Evolutionary conservation across 2,113 vertebrate genomes (phyloP).

Genomic region (Morone saxatilis): DNA sequence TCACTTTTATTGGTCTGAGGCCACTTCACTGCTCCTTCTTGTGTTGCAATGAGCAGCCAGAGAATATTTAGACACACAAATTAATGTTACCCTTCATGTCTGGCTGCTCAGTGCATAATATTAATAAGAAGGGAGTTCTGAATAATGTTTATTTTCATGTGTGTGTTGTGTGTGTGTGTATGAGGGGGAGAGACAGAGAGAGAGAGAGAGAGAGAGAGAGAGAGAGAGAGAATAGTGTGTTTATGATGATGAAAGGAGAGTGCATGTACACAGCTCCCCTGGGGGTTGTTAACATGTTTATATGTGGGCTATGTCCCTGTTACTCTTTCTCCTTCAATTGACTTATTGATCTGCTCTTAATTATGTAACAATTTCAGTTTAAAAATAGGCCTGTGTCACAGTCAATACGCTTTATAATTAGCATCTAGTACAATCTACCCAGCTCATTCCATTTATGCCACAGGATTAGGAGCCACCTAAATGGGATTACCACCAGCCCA

Average conservation of each 20-base stretch:
- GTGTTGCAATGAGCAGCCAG: conserved; percentile 10
- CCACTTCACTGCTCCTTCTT: conserved; percentile 21
- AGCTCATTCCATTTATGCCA: conserved; percentile 18
- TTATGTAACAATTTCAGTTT: conserved; percentile 75
- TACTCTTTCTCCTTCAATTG: conserved; percentile 66
- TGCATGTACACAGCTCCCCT: conserved; percentile 30
- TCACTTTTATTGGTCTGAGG: conserved; percentile 36
- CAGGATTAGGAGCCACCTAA: conserved; percentile 57
- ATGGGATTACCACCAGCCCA: conserved; percentile 63
- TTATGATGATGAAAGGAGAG: conserved; percentile 30
- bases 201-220: neutral
- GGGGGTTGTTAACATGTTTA: conserved; percentile 61
- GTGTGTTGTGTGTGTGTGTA: neutral
- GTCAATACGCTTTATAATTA: conserved; percentile 51
- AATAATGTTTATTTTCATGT: conserved; percentile 18
- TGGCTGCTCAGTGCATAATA: neutral
- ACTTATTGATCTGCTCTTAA: conserved; percentile 77
- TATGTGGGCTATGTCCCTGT: conserved; percentile 34
- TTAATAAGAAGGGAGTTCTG: conserved; percentile 7
- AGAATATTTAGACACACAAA: conserved; percentile 36
- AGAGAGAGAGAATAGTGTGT: neutral
- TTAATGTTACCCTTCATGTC: conserved; percentile 25
- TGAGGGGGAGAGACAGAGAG: neutral
- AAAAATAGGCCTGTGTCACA: conserved; percentile 56
- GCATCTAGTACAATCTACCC: conserved; percentile 28